These are phyloP conservation scores for Prunella himalayana DNA, from an alignment of 2,113 vertebrate genomes.

Conservation along the genomic window DNA sequence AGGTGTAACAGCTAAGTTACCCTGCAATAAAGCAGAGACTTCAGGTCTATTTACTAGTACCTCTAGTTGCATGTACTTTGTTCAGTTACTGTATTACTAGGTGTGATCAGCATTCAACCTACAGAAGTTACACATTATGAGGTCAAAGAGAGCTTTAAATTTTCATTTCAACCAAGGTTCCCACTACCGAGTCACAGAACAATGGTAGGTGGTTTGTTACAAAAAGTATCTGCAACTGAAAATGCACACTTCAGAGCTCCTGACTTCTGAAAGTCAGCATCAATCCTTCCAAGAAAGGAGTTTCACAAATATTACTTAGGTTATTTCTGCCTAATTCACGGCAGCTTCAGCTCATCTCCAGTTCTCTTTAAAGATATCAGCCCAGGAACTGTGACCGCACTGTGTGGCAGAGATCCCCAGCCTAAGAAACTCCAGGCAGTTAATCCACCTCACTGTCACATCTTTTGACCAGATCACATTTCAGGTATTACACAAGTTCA, in stretches of 20 bases:
- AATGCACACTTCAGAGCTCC: not conserved
- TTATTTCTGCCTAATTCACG: not conserved
- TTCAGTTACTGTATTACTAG: conserved; percentile 26
- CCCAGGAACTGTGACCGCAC: not conserved
- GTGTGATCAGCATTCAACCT: conserved; percentile 41
- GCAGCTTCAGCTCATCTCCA: not conserved
- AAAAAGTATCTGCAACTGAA: conserved; percentile 23
- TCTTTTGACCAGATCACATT: not conserved
- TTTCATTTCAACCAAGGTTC: conserved; percentile 35
- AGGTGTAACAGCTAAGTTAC: conserved; percentile 8
- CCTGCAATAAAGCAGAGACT: conserved; percentile 69
- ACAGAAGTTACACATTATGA: conserved; percentile 16
- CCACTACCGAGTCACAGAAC: not conserved
- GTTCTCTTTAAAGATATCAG: not conserved
- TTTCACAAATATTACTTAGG: not conserved
- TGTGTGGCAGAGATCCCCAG: conserved; percentile 21
- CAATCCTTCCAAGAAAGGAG: not conserved
- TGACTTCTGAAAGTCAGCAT: conserved; percentile 13
- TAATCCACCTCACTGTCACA: conserved; percentile 18
- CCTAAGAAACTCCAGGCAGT: conserved; percentile 27
- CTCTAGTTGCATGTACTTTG: conserved; percentile 43
- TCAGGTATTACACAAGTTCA: conserved; percentile 14
- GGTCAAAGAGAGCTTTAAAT: conserved; percentile 28
- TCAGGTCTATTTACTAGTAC: not conserved
- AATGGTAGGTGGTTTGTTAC: conserved; percentile 12